Evolutionary conservation across 1,140 invertebrate species (phyloP).

Genomic region (Berghia stephanieae): DNA sequence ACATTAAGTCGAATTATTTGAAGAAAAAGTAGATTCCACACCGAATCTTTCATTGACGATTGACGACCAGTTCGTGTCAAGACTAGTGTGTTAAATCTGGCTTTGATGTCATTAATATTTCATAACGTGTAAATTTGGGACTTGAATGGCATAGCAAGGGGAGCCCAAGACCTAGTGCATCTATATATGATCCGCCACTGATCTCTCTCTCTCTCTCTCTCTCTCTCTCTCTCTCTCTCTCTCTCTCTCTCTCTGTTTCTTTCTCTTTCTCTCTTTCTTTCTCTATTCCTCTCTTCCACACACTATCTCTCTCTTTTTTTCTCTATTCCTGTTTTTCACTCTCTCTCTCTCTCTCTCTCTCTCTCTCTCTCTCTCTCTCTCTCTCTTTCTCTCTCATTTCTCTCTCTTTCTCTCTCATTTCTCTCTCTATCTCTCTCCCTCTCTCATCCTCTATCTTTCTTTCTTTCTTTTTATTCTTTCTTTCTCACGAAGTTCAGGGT

Average conservation of each 20-base stretch:
- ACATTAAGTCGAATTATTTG: too few relatives aligned
- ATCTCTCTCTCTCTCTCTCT: too few relatives aligned
- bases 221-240: conserved; percentile 20
- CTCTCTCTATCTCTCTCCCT: too few relatives aligned
- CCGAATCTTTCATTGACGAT: too few relatives aligned
- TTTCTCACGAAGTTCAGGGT: too few relatives aligned
- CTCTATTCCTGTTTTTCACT: too few relatives aligned
- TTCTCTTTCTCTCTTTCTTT: neutral
- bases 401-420: too few relatives aligned
- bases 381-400: conserved; percentile 15
- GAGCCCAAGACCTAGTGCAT: too few relatives aligned
- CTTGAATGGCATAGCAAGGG: too few relatives aligned
- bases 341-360: conserved; percentile 19
- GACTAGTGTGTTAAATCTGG: neutral
- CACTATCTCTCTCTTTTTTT: conserved; percentile 8
- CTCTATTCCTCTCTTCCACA: neutral
- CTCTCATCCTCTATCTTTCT: too few relatives aligned
- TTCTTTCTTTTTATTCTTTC: neutral
- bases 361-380: conserved; percentile 8
- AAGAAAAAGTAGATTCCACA: too few relatives aligned
- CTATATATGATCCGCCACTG: neutral
- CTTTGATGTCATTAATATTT: neutral
- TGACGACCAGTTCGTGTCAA: neutral
- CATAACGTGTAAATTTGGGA: too few relatives aligned
- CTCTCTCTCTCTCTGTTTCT: conserved; percentile 11